phyloP scores from a whole-genome alignment of 2,113 vertebrate genomes.

The Vanacampus margaritifer region DNA sequence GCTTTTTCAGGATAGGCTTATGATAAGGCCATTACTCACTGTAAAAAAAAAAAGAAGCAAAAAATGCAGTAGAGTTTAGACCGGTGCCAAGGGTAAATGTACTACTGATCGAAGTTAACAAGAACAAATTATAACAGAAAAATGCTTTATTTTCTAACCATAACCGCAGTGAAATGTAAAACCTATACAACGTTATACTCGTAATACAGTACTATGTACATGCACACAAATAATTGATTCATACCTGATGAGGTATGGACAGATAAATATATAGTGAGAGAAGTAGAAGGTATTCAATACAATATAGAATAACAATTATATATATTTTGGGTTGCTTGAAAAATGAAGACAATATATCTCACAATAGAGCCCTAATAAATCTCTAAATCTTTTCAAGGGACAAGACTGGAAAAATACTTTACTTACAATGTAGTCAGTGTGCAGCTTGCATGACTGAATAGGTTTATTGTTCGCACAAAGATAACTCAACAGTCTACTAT shows the following conservation, averaged over 20 bases:
- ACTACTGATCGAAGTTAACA: background rate
- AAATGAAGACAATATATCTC: too few relatives aligned
- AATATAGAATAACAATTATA: too few relatives aligned
- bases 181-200: background rate
- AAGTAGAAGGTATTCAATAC: background rate
- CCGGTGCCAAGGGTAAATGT: background rate
- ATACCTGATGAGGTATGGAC: conserved; percentile 48
- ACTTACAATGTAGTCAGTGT: too few relatives aligned
- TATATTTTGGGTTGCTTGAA: too few relatives aligned
- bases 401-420: too few relatives aligned
- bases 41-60: background rate
- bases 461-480: too few relatives aligned
- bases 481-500: too few relatives aligned
- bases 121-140: background rate
- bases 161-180: too few relatives aligned
- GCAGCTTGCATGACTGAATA: too few relatives aligned
- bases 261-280: conserved; percentile 25
- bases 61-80: background rate
- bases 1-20: background rate
- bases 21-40: conserved; percentile 8
- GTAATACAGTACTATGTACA: conserved; percentile 5
- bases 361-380: too few relatives aligned
- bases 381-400: too few relatives aligned
- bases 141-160: too few relatives aligned
- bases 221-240: conserved; percentile 39